phyloP scores from a whole-genome alignment of 2,797 vertebrate species.

The Poecilia wingei region DNA sequence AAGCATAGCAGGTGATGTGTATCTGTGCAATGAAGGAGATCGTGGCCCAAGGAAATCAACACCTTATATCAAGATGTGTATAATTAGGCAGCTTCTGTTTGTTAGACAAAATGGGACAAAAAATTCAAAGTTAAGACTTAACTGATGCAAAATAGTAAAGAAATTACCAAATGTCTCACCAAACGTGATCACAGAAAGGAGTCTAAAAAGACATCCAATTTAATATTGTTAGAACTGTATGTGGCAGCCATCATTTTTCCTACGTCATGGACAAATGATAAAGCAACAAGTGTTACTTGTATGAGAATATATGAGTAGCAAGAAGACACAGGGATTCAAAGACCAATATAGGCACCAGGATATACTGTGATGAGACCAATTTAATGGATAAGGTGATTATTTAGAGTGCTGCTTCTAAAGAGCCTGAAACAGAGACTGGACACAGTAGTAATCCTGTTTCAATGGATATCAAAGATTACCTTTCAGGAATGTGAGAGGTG shows the following conservation, averaged over 20 bases:
- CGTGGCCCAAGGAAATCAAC: not conserved
- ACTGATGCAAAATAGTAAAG: not conserved
- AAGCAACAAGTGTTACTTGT: not conserved
- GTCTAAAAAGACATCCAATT: no score
- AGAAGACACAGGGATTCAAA: not conserved
- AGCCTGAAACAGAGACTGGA: conserved; percentile 20
- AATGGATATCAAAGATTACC: conserved; percentile 13
- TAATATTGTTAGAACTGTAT: not conserved
- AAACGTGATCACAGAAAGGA: not conserved
- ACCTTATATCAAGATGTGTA: not conserved
- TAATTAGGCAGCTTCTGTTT: not conserved
- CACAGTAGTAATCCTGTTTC: conserved; percentile 25
- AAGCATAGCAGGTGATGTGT: not conserved
- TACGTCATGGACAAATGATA: not conserved
- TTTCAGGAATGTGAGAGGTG: conserved; percentile 17
- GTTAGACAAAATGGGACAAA: not conserved
- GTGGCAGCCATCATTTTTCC: not conserved
- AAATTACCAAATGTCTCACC: not conserved
- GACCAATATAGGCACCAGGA: not conserved
- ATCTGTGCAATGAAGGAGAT: not conserved
- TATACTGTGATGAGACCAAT: conserved; percentile 19
- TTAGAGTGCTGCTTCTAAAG: conserved; percentile 38
- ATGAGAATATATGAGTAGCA: not conserved
- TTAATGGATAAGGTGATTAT: conserved; percentile 48
- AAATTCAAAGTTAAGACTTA: not conserved